These are phyloP conservation scores for Dunckerocampus dactyliophorus DNA, from an alignment of 2,113 vertebrate species.

Conservation along the genomic window DNA sequence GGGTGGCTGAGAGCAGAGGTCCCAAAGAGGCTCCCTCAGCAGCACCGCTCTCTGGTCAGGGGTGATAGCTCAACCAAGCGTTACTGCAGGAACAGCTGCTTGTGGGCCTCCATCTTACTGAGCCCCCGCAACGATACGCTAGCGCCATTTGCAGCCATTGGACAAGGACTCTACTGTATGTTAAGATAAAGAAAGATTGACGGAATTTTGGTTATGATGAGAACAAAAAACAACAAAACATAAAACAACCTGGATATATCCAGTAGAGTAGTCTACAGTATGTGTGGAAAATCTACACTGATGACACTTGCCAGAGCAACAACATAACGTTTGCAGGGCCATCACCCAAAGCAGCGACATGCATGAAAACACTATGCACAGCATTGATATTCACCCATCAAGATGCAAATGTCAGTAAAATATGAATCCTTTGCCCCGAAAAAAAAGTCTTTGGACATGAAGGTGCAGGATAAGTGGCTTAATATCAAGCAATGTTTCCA, in stretches of 20 bases:
- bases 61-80: slow-evolving; percentile 39
- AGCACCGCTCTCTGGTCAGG: slow-evolving; percentile 63
- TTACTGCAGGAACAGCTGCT: slow-evolving; percentile 68
- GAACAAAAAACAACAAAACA: neutral
- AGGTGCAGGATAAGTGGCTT: slow-evolving; percentile 41
- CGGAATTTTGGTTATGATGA: neutral
- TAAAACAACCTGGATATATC: neutral
- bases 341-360: slow-evolving; percentile 21
- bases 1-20: slow-evolving; percentile 17
- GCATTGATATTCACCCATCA: slow-evolving; percentile 11
- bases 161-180: slow-evolving; percentile 7
- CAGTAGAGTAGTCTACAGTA: neutral
- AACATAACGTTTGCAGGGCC: slow-evolving; percentile 14
- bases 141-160: slow-evolving; percentile 59
- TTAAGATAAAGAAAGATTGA: neutral
- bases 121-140: slow-evolving; percentile 34
- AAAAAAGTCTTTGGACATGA: slow-evolving; percentile 9
- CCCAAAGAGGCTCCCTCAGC: slow-evolving; percentile 42
- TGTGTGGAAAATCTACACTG: neutral
- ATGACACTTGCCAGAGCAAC: slow-evolving; percentile 19
- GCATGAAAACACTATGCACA: slow-evolving; percentile 18
- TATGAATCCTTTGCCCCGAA: too few relatives aligned
- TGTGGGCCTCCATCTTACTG: slow-evolving; percentile 66
- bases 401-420: slow-evolving; percentile 3
- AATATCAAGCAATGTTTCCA: slow-evolving; percentile 55